phyloP scores from a whole-genome alignment of 2,113 vertebrate genomes.

The Podarcis raffonei region DNA sequence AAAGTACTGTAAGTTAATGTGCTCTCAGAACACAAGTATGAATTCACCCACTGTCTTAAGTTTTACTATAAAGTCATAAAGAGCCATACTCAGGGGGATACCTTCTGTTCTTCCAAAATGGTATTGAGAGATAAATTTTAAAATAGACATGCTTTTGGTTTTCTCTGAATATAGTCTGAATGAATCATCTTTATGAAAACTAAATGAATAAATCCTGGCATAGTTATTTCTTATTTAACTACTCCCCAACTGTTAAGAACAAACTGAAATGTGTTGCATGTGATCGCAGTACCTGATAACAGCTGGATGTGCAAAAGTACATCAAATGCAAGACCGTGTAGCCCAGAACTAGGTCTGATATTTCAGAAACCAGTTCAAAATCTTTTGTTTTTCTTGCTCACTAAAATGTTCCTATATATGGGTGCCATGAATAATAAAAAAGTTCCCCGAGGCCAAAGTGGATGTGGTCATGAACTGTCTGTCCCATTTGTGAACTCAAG shows the following conservation, averaged over 20 bases:
- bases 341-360: background rate
- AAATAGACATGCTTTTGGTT: slow-evolving; percentile 1
- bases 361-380: slow-evolving; percentile 38
- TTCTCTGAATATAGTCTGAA: slow-evolving; percentile 14
- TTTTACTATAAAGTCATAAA: slow-evolving; percentile 29
- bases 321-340: slow-evolving; percentile 44
- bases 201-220: slow-evolving; percentile 38
- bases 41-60: slow-evolving; percentile 6
- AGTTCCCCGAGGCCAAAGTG: slow-evolving; percentile 14
- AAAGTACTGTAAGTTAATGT: slow-evolving; percentile 10
- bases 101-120: slow-evolving; percentile 3
- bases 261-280: slow-evolving; percentile 1
- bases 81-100: background rate
- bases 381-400: slow-evolving; percentile 36
- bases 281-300: slow-evolving; percentile 44
- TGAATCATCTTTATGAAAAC: slow-evolving; percentile 37
- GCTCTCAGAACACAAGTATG: background rate
- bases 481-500: slow-evolving; percentile 54
- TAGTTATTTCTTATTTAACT: slow-evolving; percentile 37
- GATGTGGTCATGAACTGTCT: slow-evolving; percentile 34
- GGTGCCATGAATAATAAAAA: slow-evolving; percentile 39
- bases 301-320: slow-evolving; percentile 12
- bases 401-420: slow-evolving; percentile 5
- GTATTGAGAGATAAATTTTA: slow-evolving; percentile 17
- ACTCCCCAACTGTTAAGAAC: slow-evolving; percentile 27